Evolutionary conservation across 2,113 vertebrate species (phyloP).

Genomic region (Barbus barbus): DNA sequence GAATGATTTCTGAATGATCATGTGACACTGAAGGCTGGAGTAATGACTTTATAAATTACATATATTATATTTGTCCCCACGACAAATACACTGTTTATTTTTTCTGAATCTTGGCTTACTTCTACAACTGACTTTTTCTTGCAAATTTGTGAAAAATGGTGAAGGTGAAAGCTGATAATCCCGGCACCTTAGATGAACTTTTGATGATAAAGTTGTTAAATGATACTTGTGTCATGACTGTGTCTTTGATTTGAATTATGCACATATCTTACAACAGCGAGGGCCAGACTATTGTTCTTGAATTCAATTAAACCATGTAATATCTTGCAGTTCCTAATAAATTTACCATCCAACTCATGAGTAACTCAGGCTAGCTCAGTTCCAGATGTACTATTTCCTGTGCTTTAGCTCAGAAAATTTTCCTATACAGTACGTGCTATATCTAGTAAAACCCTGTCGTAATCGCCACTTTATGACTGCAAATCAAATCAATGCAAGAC

Average conservation of each 20-base stretch:
- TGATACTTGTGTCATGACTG: background rate
- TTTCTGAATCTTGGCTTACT: background rate
- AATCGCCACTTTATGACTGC: slow-evolving; percentile 3
- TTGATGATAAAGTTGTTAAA: background rate
- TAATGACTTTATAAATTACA: too few species aligned
- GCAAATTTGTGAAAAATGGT: background rate
- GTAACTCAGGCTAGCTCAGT: background rate
- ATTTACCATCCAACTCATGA: background rate
- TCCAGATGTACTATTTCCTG: background rate
- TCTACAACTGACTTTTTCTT: background rate
- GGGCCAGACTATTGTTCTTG: background rate
- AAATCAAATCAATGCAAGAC: slow-evolving; percentile 17
- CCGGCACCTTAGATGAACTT: background rate
- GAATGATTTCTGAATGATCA: background rate
- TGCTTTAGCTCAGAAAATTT: background rate
- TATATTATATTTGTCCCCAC: background rate
- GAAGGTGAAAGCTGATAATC: background rate
- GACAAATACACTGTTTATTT: background rate
- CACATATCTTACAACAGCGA: background rate
- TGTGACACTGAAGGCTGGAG: background rate
- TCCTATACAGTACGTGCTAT: background rate
- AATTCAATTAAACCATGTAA: background rate
- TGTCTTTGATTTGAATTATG: background rate
- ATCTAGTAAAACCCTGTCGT: background rate
- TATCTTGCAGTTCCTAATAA: slow-evolving; percentile 7